Base-by-base conservation (phyloP, 2,113 vertebrate species). In the Himantopus leucocephalus region DNA sequence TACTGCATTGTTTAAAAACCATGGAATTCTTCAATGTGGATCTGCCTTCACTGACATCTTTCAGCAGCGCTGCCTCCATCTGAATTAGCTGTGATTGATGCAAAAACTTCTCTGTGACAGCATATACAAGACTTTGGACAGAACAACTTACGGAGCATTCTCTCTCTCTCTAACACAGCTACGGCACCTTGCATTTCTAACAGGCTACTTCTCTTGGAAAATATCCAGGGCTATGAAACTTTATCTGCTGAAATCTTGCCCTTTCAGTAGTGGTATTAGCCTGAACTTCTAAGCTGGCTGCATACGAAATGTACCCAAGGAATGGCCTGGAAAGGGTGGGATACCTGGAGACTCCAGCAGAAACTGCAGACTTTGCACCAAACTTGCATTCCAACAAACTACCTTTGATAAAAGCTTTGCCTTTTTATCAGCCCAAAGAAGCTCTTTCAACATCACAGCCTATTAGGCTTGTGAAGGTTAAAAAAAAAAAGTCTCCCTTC, bases 391-490 rank as follows among this genome's bases (percentile, higher is more conserved):
- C 60, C 35, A 90, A 9, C n/a, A 73, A 73, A 17, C 17, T 14
- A 14, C 6, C 22, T 21, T 6, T 8, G 14, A 82, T 29, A 14
- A 90, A 70, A 74, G 11, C 19, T 58, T 62, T 68, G 64, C 50
- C 23, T 70, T 53, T 27, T 12, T 35, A 43, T 34, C 32, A 70
- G 26, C 32, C 39, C n/a, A 10, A 55, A 85, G 39, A 27, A 72
- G 29, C 7, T 81, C 50, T 14, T 53, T 22, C 19, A 60, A 18
- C 29, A 77, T 19, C 21, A 29, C 2, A 20, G 10, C 9, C 59
- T 60, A 13, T 26, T 6, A 64, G 23, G 30, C 56, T 88, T 4
- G 1, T 1, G 1, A 73, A 67, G 1, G 5, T 55, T 10, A 56
- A 74, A 70, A 37, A 41, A n/a, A 17, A 45, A 67, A 45, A 14